phyloP scores from a whole-genome alignment of 2,888 invertebrate genomes.

The Oscheius sp. region DNA sequence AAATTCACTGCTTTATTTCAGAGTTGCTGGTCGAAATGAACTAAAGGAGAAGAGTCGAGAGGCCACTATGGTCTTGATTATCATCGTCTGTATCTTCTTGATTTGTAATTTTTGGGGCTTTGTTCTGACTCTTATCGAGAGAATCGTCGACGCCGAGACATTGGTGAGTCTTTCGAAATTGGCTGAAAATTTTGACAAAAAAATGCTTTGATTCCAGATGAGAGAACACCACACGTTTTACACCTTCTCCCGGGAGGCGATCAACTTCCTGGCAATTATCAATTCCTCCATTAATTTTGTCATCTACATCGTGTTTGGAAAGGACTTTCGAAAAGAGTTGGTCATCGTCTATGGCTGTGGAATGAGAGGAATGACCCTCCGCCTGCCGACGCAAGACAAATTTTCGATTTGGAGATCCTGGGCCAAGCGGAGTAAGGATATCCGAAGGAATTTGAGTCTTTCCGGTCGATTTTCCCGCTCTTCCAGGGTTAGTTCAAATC shows the following conservation, averaged over 20 bases:
- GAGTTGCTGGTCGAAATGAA: constrained; percentile 51
- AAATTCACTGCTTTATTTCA: constrained; percentile 31
- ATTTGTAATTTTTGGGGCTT: constrained; percentile 68
- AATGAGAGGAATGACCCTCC: constrained; percentile 52
- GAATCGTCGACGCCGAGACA: constrained; percentile 52
- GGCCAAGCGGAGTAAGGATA: constrained; percentile 42
- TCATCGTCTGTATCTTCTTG: constrained; percentile 67
- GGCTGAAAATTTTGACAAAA: not conserved
- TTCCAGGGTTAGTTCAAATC: not conserved
- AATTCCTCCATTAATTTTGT: constrained; percentile 97
- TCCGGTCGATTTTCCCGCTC: constrained; percentile 3
- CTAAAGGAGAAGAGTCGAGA: constrained; percentile 64
- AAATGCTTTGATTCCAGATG: constrained; percentile 32
- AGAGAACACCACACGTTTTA: constrained; percentile 57
- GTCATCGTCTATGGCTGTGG: constrained; percentile 64
- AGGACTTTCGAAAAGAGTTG: constrained; percentile 76
- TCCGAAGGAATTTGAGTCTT: constrained; percentile 35
- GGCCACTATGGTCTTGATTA: constrained; percentile 63
- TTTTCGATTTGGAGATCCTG: constrained; percentile 52
- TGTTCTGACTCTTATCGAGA: constrained; percentile 61
- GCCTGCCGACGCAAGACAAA: constrained; percentile 58
- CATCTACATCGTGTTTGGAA: constrained; percentile 95
- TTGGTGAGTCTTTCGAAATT: constrained; percentile 29
- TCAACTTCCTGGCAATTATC: constrained; percentile 91
- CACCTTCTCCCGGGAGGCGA: constrained; percentile 71